Evolutionary conservation across 2,113 vertebrate genomes (phyloP), one percentile per base, ranked within the genome.

Genomic region (Gopherus evgoodei): DNA sequence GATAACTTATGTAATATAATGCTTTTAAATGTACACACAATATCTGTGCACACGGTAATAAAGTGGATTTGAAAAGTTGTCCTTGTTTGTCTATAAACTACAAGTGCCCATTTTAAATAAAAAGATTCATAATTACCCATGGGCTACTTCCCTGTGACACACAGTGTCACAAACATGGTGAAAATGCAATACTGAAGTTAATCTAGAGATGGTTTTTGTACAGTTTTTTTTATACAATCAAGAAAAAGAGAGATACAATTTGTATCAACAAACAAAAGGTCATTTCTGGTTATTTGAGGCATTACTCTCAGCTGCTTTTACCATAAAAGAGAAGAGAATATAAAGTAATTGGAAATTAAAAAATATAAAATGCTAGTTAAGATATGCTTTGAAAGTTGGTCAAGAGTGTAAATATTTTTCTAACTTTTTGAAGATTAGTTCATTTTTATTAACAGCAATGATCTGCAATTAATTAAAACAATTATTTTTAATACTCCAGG

Each of bases 211-310:
- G 97, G 98, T 84, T 99, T 98, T 98, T 99, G 98, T 99, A 99
- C 98, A 99, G 97, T 98, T 99, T 94, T 94, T 98, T 99, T 99
- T 99, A 98, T 99, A 99, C 99, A 99, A 99, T 99, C 99, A 99
- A 99, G 98, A 99, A 98, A 98, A 99, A 99, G 98, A 99, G 99
- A 99, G 99, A 99, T 99, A 99, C 99, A 99, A 99, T 99, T 99
- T 99, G 99, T 99, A 99, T 99, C 99, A 99, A 99, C 99, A 99
- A 99, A 99, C 99, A 99, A 99, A 98, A 99, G 99, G 99, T 99
- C 99, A 98, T 99, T 99, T 99, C 99, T 99, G 98, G 98, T 98
- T 99, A 99, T 99, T 99, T 99, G 98, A 99, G 98, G 98, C 98
- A 98, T 98, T 98, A 98, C 98, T 98, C 98, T 99, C 99, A 99